These are phyloP conservation scores for Hyperoplus lanceolatus DNA, from an alignment of 2,797 vertebrate species.

Conservation along the genomic window DNA sequence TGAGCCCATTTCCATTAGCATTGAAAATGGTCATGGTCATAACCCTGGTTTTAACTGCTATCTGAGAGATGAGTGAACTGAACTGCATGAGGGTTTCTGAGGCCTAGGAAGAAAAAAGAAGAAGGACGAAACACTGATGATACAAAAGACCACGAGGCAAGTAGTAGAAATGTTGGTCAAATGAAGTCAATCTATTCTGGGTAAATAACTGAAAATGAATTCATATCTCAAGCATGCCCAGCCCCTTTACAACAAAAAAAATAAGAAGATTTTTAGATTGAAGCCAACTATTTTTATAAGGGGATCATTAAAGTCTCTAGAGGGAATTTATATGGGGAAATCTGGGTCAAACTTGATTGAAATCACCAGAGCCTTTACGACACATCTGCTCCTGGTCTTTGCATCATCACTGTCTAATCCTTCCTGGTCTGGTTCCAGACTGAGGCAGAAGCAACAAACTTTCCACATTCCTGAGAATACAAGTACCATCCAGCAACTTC, in stretches of 20 bases:
- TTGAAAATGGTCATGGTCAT: conserved; percentile 41
- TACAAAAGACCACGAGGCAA: conserved; percentile 48
- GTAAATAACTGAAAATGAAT: no score
- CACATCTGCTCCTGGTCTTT: conserved; percentile 63
- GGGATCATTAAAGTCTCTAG: conserved; percentile 9
- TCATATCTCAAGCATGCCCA: not conserved
- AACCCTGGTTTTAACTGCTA: conserved; percentile 70
- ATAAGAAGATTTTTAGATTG: not conserved
- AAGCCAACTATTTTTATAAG: not conserved
- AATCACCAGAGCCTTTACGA: conserved; percentile 36
- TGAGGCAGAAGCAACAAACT: conserved; percentile 81
- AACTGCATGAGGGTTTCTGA: conserved; percentile 80
- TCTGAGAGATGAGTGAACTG: conserved; percentile 65
- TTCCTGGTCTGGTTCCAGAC: conserved; percentile 77
- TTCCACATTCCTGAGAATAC: conserved; percentile 85
- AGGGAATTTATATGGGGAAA: conserved; percentile 7
- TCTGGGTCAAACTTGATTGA: conserved; percentile 50
- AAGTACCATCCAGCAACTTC: conserved; percentile 82
- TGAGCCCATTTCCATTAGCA: conserved; percentile 52
- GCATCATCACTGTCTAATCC: conserved; percentile 71
- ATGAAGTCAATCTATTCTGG: not conserved
- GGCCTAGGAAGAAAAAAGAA: conserved; percentile 57
- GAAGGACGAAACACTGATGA: conserved; percentile 70
- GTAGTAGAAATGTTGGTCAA: conserved; percentile 19
- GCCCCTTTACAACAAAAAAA: not conserved